Percentiles rank a stretch among this genome's conserved stretches.
Evolutionary conservation across 2,797 vertebrate species (phyloP).

Genomic region (Enteromius radiatus): DNA sequence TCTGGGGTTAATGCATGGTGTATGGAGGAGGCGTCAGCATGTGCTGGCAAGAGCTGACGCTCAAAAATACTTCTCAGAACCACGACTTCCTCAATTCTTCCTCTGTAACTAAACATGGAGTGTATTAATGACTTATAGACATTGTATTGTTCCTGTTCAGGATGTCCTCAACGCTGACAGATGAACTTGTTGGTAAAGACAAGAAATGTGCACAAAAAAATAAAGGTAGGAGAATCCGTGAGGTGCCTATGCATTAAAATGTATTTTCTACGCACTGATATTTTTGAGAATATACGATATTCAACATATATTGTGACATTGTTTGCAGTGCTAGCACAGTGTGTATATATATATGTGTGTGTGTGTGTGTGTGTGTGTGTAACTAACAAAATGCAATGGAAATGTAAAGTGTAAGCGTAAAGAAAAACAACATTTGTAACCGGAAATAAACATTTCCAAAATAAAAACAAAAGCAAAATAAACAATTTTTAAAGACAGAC

Average conservation of each 20-base stretch:
- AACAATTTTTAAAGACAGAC: neutral
- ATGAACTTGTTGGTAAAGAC: neutral
- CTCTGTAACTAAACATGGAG: neutral
- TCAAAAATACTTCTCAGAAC: neutral
- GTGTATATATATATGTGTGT: too few relatives aligned
- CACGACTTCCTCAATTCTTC: neutral
- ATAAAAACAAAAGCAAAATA: neutral
- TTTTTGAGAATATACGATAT: neutral
- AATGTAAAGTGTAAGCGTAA: neutral
- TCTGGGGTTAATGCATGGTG: neutral
- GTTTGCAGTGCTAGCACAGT: neutral
- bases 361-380: too few relatives aligned
- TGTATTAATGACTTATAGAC: neutral
- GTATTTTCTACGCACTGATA: neutral
- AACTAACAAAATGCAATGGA: accelerated
- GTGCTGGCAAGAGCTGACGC: constrained; percentile 16
- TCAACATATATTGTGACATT: neutral
- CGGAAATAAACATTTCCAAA: too few relatives aligned
- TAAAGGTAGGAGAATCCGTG: neutral
- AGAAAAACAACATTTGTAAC: neutral
- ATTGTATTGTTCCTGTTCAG: neutral
- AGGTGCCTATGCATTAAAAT: too few relatives aligned
- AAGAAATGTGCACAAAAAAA: neutral
- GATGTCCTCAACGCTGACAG: neutral
- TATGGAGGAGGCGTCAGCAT: neutral